Conservation (phyloP, 2,888 invertebrate species). For the Chrysomela aeneicollis region DNA sequence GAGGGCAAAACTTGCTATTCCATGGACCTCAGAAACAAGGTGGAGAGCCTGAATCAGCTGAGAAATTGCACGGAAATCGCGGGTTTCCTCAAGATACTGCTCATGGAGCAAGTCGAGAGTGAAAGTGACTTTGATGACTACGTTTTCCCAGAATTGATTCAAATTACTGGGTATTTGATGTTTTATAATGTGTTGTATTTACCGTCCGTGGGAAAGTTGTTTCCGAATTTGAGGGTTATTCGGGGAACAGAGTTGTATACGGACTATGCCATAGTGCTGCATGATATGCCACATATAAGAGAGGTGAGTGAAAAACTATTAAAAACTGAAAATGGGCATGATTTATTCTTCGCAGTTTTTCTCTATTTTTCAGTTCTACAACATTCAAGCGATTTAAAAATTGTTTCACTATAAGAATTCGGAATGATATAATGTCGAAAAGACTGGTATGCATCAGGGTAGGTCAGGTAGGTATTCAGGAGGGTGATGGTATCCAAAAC, state of each 20-base stretch:
- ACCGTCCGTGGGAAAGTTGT: constrained; percentile 74
- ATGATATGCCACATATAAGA: constrained; percentile 71
- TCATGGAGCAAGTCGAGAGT: constrained; percentile 66
- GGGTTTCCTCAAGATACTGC: constrained; percentile 77
- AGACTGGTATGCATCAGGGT: too few species aligned
- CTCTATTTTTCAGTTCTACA: too few species aligned
- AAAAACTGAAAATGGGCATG: too few species aligned
- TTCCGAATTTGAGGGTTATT: constrained; percentile 89
- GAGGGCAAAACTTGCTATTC: constrained; percentile 64
- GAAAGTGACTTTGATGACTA: constrained; percentile 59
- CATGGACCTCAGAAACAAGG: constrained; percentile 67
- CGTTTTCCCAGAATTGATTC: constrained; percentile 75
- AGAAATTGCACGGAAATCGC: constrained; percentile 78
- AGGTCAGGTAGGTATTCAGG: too few species aligned
- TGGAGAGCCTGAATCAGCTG: constrained; percentile 61
- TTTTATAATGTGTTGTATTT: constrained; percentile 78
- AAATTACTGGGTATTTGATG: constrained; percentile 85
- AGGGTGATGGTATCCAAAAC: too few species aligned
- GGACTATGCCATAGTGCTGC: constrained; percentile 84
- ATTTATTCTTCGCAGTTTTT: too few species aligned
- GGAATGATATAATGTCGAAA: too few species aligned
- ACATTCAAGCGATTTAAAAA: too few species aligned
- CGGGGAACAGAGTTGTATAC: constrained; percentile 78
- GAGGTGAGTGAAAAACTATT: constrained; percentile 67
- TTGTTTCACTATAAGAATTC: too few species aligned